These are phyloP conservation scores for Aptenodytes patagonicus DNA, from an alignment of 2,113 vertebrate species.

Conservation along the genomic window DNA sequence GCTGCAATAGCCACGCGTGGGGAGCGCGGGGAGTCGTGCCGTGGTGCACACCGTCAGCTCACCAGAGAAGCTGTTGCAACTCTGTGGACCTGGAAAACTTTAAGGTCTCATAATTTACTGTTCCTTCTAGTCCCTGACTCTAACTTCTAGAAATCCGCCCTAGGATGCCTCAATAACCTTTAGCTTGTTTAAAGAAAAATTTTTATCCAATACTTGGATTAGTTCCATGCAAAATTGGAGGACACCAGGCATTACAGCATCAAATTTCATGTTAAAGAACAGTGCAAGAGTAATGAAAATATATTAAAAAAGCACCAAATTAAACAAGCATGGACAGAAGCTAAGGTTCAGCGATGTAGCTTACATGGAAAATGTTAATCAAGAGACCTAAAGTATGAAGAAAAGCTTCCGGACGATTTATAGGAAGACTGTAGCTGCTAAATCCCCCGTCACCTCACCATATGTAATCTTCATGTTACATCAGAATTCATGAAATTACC, in stretches of 20 bases:
- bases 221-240: background rate
- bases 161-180: background rate
- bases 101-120: background rate
- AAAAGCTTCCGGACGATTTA: background rate
- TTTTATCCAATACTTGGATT: background rate
- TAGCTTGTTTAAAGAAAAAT: background rate
- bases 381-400: background rate
- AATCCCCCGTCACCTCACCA: background rate
- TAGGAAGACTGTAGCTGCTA: background rate
- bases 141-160: background rate
- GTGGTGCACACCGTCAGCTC: rapidly evolving
- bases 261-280: background rate
- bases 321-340: background rate
- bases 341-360: background rate
- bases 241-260: background rate
- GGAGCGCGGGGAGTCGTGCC: rapidly evolving
- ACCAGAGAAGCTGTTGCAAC: background rate
- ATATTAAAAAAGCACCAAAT: background rate
- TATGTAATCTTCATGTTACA: background rate
- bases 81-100: background rate
- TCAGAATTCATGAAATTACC: background rate
- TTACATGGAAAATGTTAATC: background rate
- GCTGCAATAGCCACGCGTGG: rapidly evolving
- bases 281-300: background rate
- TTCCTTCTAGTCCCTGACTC: background rate